Evolutionary conservation across 1,140 invertebrate species (phyloP).

Genomic region (Trichoplusia ni): DNA sequence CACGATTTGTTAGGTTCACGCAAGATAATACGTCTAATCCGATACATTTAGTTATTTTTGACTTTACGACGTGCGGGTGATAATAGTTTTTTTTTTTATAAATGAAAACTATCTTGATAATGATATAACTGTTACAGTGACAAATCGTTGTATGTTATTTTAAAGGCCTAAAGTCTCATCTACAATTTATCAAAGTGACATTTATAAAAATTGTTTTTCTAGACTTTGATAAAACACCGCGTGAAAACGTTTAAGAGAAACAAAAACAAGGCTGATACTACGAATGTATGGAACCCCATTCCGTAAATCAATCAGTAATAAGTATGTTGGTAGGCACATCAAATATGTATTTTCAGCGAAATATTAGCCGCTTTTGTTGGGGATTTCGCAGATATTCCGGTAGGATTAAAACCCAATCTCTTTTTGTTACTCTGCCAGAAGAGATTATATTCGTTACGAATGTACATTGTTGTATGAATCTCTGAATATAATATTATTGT

Average conservation of each 20-base stretch:
- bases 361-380: constrained; percentile 44
- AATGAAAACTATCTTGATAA: constrained; percentile 13
- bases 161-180: not conserved
- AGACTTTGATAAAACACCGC: not conserved
- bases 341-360: constrained; percentile 44
- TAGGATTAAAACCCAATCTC: constrained; percentile 65
- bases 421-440: constrained; percentile 59
- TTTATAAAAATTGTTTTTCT: not conserved
- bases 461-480: constrained; percentile 40
- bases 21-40: not conserved
- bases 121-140: constrained; percentile 14
- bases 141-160: constrained; percentile 11
- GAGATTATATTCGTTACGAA: constrained; percentile 50
- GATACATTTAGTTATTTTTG: not conserved
- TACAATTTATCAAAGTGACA: constrained; percentile 6
- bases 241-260: not conserved
- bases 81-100: constrained; percentile 1
- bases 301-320: constrained; percentile 42
- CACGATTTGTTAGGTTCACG: not conserved
- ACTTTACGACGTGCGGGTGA: constrained; percentile 4
- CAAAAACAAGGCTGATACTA: constrained; percentile 3
- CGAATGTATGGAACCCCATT: constrained; percentile 2
- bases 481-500: constrained; percentile 36
- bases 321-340: constrained; percentile 39
- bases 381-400: constrained; percentile 47